phyloP scores from a whole-genome alignment of 2,797 vertebrate species.

The Ctenopoma kingsleyae region DNA sequence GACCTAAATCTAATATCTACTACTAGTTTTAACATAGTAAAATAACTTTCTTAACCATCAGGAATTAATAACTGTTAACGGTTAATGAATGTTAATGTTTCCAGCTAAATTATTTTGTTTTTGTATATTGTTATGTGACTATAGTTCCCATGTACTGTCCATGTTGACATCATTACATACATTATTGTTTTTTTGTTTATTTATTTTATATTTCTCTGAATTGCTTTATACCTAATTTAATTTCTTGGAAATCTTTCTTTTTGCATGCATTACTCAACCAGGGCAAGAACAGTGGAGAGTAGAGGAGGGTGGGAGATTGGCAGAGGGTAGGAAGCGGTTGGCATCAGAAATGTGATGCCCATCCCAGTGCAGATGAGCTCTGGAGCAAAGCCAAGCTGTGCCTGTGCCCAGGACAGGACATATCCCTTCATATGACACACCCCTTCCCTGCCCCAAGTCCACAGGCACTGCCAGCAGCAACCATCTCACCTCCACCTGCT shows the following conservation, averaged over 20 bases:
- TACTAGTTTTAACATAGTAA: constrained; percentile 78
- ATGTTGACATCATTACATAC: constrained; percentile 76
- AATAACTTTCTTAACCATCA: constrained; percentile 74
- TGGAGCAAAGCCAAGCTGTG: constrained; percentile 67
- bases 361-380: constrained; percentile 68
- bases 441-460: constrained; percentile 47
- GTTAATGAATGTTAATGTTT: constrained; percentile 54
- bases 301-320: constrained; percentile 72
- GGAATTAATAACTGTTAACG: constrained; percentile 69
- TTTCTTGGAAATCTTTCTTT: constrained; percentile 77
- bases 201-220: constrained; percentile 33
- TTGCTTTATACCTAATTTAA: constrained; percentile 69
- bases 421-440: constrained; percentile 50
- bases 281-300: constrained; percentile 74
- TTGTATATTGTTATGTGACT: constrained; percentile 65
- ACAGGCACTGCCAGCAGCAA: constrained; percentile 54
- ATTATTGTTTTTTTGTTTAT: constrained; percentile 59
- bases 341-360: constrained; percentile 64
- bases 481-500: constrained; percentile 64
- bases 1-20: constrained; percentile 79
- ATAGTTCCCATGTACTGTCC: constrained; percentile 64
- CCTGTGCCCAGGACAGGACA: constrained; percentile 63
- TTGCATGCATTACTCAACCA: constrained; percentile 82
- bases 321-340: constrained; percentile 69
- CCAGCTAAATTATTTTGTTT: constrained; percentile 60